phyloP scores from a whole-genome alignment of 2,888 invertebrate species.

The Alloscopus bannaensis region DNA sequence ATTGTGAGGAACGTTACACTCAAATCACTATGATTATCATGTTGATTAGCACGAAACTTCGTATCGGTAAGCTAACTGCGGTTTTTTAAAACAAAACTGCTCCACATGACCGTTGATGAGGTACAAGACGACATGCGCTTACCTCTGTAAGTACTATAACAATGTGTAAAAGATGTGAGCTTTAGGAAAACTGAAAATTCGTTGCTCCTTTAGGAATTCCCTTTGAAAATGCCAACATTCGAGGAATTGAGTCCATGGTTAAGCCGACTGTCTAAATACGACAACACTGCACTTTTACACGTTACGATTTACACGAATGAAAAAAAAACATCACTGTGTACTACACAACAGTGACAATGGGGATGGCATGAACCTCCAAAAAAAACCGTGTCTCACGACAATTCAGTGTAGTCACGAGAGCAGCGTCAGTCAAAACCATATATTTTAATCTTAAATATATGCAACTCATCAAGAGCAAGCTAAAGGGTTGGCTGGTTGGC shows the following conservation, averaged over 20 bases:
- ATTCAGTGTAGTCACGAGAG: conserved; percentile 54
- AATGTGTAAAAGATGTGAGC: too few species aligned
- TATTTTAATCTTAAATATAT: conserved; percentile 16
- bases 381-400: conserved; percentile 64
- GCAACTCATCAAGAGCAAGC: background rate
- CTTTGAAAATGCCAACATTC: background rate
- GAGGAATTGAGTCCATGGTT: background rate
- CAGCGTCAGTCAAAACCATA: conserved; percentile 22
- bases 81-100: too few species aligned
- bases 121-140: too few species aligned
- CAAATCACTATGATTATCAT: too few species aligned
- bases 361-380: conserved; percentile 48
- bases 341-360: conserved; percentile 53
- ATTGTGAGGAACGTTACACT: too few species aligned
- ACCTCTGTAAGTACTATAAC: too few species aligned
- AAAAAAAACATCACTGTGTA: conserved; percentile 6
- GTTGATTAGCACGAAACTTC: too few species aligned
- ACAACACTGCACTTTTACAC: background rate
- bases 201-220: too few species aligned
- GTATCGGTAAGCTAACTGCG: too few species aligned
- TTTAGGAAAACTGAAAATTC: too few species aligned
- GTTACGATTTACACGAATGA: background rate
- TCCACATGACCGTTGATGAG: too few species aligned
- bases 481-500: background rate
- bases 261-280: background rate